Evolutionary conservation across 2,113 vertebrate genomes (phyloP), one percentile per base, ranked within the genome.

Genomic region (Malurus elegans): DNA sequence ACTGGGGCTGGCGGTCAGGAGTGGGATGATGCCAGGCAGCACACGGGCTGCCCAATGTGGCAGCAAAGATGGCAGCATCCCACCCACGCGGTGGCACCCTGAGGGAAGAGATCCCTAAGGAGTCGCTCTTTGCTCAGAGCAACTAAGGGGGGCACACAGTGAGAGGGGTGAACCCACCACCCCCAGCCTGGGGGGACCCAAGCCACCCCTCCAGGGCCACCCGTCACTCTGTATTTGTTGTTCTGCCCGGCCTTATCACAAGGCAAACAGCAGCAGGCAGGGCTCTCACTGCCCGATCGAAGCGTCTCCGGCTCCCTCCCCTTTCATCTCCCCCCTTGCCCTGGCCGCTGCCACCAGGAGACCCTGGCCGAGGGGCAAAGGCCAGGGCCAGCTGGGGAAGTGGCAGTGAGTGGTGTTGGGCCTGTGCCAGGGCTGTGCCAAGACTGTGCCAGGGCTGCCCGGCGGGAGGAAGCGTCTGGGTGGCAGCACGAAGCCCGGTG

Each of bases 231-330:
- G 48, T 44, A 91, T 97, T 97, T 97, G 91, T 66, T 96, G 95
- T 97, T 96, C 96, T 96, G 79, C 45, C 66, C 53, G 34, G 48
- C 80, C 95, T 98, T 98, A 97, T 97, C 97, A 2, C 76, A 97
- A 95, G 95, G 82, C 93, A 97, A 98, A 97, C 89, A 97, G 79
- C 25, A 17, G 42, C 70, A 40, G 88, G 91, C 73, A 79, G 88
- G 74, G 85, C 93, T 93, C 18, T 25, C 54, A 69, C 94, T 86
- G 65, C 88, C 51, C 17, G 56, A 94, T 96, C 54, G 45, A 96
- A 96, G 89, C 7, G 13, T 91, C 95, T 85, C 86, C 15, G 2
- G 4, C 65, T 87, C 72, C 47, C 90, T 60, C 47, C 50, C 45
- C 79, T 94, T 94, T 83, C 88, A 80, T 81, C 66, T 87, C 20